A percentile compares a stretch with the other conserved stretches of the same genome.
Conservation (phyloP, 2,888 invertebrate species). For the Tachystola acroxantha region DNA sequence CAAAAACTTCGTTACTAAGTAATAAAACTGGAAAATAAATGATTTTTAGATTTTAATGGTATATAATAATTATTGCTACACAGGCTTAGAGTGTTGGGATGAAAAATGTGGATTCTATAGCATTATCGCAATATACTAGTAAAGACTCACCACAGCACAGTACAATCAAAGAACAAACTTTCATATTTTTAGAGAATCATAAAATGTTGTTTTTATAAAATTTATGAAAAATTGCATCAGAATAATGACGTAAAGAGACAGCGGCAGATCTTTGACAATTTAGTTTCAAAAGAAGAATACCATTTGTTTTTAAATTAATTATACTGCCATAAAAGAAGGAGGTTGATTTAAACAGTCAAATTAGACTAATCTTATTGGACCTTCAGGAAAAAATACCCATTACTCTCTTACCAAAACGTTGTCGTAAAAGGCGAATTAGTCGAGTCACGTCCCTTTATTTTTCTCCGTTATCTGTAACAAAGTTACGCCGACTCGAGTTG, state of each 20-base stretch:
- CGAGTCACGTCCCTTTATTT: conserved; percentile 74
- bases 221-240: conserved; percentile 21
- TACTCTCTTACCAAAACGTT: conserved; percentile 33
- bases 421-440: conserved; percentile 63
- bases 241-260: conserved; percentile 29
- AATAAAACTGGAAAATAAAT: conserved; percentile 28
- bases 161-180: conserved; percentile 35
- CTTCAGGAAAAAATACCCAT: conserved; percentile 21
- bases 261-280: conserved; percentile 38
- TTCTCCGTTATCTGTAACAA: conserved; percentile 71
- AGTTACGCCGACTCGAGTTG: conserved; percentile 61
- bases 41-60: no score
- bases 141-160: conserved; percentile 46
- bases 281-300: conserved; percentile 59
- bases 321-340: conserved; percentile 17
- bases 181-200: conserved; percentile 39
- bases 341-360: not conserved
- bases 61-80: no score
- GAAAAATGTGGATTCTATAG: no score
- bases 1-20: conserved; percentile 31
- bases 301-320: conserved; percentile 15
- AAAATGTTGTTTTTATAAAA: conserved; percentile 31
- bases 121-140: no score
- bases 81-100: no score
- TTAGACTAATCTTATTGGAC: not conserved